These are phyloP conservation scores for Therioaphis trifolii DNA, from an alignment of 2,888 invertebrate genomes.

Conservation along the genomic window DNA sequence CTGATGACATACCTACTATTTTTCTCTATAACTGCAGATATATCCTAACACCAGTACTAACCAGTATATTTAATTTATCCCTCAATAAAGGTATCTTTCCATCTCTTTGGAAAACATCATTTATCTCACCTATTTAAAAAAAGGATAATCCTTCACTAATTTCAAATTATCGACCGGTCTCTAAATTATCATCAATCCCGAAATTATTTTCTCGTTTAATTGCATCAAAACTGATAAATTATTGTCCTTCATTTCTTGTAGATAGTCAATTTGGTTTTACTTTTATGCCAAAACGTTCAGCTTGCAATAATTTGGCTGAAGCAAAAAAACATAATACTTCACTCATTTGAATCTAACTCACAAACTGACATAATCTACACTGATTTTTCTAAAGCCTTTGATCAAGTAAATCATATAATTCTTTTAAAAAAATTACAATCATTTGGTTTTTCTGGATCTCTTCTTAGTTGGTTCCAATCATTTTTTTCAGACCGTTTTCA, in stretches of 20 bases:
- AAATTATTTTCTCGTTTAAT: background rate
- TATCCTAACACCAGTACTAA: constrained; percentile 8
- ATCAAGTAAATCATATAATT: too few relatives aligned
- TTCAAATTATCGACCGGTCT: background rate
- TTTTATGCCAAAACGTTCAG: background rate
- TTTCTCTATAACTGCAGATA: constrained; percentile 23
- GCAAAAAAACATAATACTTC: too few relatives aligned
- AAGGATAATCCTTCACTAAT: too few relatives aligned
- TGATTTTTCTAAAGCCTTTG: too few relatives aligned
- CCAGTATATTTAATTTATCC: constrained; percentile 1
- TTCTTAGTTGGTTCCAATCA: too few relatives aligned
- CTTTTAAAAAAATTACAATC: too few relatives aligned
- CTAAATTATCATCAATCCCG: too few relatives aligned
- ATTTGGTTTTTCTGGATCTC: too few relatives aligned
- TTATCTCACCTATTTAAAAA: constrained; percentile 24
- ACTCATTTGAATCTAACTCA: too few relatives aligned
- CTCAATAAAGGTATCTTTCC: background rate
- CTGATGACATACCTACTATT: background rate
- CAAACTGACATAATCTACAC: too few relatives aligned
- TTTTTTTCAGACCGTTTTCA: too few relatives aligned
- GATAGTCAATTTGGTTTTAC: constrained; percentile 3
- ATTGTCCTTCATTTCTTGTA: background rate
- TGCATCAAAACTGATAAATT: background rate
- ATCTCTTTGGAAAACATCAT: constrained; percentile 1
- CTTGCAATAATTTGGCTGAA: background rate